Base-by-base conservation (phyloP, 2,797 vertebrate species). In the Rhyacichthys aspro region DNA sequence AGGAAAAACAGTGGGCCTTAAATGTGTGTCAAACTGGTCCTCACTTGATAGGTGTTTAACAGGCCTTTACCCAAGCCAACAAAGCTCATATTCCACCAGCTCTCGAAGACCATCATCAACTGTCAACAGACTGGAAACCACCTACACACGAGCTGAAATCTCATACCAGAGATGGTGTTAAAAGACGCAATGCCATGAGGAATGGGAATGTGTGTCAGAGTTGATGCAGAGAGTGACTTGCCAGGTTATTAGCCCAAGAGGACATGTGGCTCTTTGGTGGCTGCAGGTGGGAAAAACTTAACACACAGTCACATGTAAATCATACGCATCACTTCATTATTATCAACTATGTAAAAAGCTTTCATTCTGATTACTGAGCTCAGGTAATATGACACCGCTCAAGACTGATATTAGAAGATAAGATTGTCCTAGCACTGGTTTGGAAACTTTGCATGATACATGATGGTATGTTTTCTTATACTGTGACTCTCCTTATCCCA, bases 91-190 rank as follows among this genome's bases (percentile, higher is more conserved):
- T 86, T 85, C 67, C 79, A 68, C 48, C 34, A 54, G 55, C 61
- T 59, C 63, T 70, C 59, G 63, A 52, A 67, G 15, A 15, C 57
- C 63, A 34, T 72, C 78, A 43, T 68, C 65, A 62, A 41, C 69
- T 69, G 79, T 78, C 83, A 66, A 63, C 79, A 43, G 69, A 50
- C 70, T 68, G 79, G 85, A 86, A 87, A 86, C 57, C 79, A 83
- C 74, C 80, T 64, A 62, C 85, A 81, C 68, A 60, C 63, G 55
- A 63, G 67, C 70, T 85, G 82, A 78, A 82, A 83, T 75, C 63
- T 80, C 84, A 84, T 60, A 80, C 70, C 68, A 50, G 48, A 75
- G 64, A 79, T 50, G 67, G 59, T 65, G 67, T 77, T 59, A 38
- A 85, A 55, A 67, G 72, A 47, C 7, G 11, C 61, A 48, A 34